phyloP scores from a whole-genome alignment of 1,140 invertebrate species.

The Hyposmocoma kahamanoa region DNA sequence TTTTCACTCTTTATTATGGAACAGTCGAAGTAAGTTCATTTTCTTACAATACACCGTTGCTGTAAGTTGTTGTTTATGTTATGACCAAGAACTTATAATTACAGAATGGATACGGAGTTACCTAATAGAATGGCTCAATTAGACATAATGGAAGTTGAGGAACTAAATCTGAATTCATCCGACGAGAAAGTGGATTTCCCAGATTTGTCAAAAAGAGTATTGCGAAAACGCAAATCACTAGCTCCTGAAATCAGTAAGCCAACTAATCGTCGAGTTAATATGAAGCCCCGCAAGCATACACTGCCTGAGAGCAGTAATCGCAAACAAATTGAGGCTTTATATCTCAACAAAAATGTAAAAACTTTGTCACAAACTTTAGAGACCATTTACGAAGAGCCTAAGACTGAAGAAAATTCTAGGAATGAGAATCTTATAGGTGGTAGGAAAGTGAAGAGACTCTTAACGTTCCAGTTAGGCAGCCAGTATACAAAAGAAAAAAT shows the following conservation, averaged over 20 bases:
- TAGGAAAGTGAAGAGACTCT: conserved; percentile 62
- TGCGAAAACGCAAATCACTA: conserved; percentile 56
- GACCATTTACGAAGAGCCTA: conserved; percentile 64
- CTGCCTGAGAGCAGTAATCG: conserved; percentile 48
- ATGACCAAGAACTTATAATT: too few species aligned
- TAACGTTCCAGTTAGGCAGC: conserved; percentile 62
- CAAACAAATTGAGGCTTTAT: conserved; percentile 63
- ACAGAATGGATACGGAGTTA: conserved; percentile 48
- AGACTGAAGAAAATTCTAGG: conserved; percentile 33
- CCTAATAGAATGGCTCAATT: conserved; percentile 60
- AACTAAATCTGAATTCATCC: conserved; percentile 14
- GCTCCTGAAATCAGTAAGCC: conserved; percentile 42
- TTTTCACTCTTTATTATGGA: too few species aligned
- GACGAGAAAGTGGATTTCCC: conserved; percentile 14
- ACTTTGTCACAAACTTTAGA: conserved; percentile 55
- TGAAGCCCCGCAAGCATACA: conserved; percentile 54
- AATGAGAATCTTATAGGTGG: conserved; percentile 42
- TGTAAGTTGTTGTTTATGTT: too few species aligned
- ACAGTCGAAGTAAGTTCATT: too few species aligned
- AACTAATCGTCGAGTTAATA: conserved; percentile 54
- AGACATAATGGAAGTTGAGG: conserved; percentile 59
- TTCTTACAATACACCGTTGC: too few species aligned
- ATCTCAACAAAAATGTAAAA: conserved; percentile 62
- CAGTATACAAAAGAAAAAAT: conserved; percentile 66
- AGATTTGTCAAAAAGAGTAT: conserved; percentile 35